Base-by-base conservation (phyloP, 2,113 vertebrate genomes). In the Archilochus colubris region DNA sequence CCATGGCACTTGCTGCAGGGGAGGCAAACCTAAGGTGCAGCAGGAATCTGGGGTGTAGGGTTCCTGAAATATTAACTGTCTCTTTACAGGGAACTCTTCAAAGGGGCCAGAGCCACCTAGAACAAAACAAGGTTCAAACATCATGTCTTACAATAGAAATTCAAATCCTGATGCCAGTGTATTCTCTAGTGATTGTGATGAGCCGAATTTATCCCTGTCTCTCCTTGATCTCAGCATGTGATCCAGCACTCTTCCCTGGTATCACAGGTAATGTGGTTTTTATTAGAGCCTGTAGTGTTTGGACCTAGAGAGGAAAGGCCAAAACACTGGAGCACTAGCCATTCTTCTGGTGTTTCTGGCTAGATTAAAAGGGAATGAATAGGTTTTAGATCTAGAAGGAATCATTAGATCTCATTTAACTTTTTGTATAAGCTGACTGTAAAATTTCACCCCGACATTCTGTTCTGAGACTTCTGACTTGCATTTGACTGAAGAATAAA, bases 1-100 rank as follows among this genome's bases (percentile, higher is more conserved):
- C 20, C 0, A 0, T 12, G 5, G 3, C 44, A 22, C 13, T 61
- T 0, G 0, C 15, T 68, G 4, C 4, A 19, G 15, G 9, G 19
- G 21, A 24, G 17, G 17, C 3, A 62, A 8, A 10, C 14, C 1
- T 63, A 51, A 50, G 14, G 9, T 50, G 14, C 7, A 81, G 48
- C 31, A 77, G 36, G 30, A 68, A 88, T 77, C 8, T 28, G 12
- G 27, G 10, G 9, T 44, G 25, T 4, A 31, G 12, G 0, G 0
- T 24, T 31, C 33, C 15, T 18, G 44, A 24, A 46, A 72, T 22
- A 48, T 12, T 30, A 43, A 7, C 6, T 59, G 5, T 7, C 4
- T 79, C 44, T 75, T 88, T 78, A 53, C 12, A 82, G 12, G 7
- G 36, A 90, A 31, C 8, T 66, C 61, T 75, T 82, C 66, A 91